Conservation (phyloP, 2,888 invertebrate genomes). For the Anoplius nigerrimus region DNA sequence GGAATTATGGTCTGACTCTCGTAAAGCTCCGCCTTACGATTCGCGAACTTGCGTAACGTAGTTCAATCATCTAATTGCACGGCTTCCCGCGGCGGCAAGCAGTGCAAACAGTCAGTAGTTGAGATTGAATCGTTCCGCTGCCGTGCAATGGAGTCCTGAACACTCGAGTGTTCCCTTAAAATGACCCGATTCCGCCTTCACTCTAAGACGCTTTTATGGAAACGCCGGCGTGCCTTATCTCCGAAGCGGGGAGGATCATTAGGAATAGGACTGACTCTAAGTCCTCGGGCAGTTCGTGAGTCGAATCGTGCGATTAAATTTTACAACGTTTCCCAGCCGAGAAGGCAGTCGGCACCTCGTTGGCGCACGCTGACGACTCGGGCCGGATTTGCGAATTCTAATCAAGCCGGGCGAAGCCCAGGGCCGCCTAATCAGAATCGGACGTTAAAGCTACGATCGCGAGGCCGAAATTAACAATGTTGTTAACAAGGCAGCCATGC, state of each 20-base stretch:
- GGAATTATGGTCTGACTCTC: no score
- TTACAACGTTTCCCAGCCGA: not conserved
- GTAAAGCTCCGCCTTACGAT: no score
- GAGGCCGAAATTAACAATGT: constrained; percentile 66
- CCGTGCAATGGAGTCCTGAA: no score
- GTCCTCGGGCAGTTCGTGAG: not conserved
- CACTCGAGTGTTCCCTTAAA: no score
- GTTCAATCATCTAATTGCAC: no score
- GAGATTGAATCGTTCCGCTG: no score
- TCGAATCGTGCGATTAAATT: not conserved
- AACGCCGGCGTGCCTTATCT: constrained; percentile 7
- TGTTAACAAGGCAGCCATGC: constrained; percentile 64
- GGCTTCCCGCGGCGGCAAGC: no score
- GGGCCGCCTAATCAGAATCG: constrained; percentile 48
- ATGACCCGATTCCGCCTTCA: no score
- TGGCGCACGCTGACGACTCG: constrained; percentile 32
- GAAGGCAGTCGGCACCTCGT: constrained; percentile 26
- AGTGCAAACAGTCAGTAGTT: no score
- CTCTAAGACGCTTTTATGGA: no score
- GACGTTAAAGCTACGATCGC: constrained; percentile 39
- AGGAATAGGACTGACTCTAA: not conserved
- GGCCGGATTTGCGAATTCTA: constrained; percentile 40
- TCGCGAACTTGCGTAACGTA: no score
- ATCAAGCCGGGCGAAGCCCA: constrained; percentile 45
- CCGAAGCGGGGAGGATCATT: not conserved